Conservation (phyloP, 2,113 vertebrate species). For the Lycaon pictus region DNA sequence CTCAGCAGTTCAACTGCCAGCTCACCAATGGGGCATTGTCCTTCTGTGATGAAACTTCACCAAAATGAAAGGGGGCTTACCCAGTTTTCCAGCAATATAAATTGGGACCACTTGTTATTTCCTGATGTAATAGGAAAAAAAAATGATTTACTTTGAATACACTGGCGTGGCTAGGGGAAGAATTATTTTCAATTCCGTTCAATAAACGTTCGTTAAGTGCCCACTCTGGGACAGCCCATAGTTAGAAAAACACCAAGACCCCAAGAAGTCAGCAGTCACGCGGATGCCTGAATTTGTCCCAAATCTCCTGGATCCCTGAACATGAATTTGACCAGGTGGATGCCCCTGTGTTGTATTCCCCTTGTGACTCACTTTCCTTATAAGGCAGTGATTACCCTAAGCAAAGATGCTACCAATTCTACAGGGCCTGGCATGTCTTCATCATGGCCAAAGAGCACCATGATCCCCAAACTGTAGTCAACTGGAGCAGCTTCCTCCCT, state of each 20-base stretch:
- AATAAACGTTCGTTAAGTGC: slow-evolving; percentile 15
- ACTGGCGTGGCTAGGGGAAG: not conserved
- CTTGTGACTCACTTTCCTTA: not conserved
- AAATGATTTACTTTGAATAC: slow-evolving; percentile 19
- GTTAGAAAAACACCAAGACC: not conserved
- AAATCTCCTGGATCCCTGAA: not conserved
- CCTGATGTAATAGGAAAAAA: not conserved
- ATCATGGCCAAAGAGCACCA: not conserved
- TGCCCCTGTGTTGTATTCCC: not conserved
- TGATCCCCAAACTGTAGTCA: not conserved
- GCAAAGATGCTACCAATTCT: not conserved
- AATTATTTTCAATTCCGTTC: not conserved
- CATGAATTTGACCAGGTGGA: not conserved
- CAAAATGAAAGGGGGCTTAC: not conserved
- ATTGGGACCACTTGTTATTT: not conserved
- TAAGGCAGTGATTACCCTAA: not conserved
- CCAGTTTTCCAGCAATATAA: not conserved
- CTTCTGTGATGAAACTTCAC: not conserved
- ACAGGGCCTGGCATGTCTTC: not conserved
- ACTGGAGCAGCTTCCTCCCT: not conserved
- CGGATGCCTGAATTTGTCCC: not conserved
- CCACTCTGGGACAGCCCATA: not conserved
- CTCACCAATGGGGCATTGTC: not conserved
- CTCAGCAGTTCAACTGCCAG: not conserved
- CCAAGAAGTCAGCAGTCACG: slow-evolving; percentile 6